Evolutionary conservation across 1,140 invertebrate species (phyloP).

Genomic region (Dufourea novaeangliae): DNA sequence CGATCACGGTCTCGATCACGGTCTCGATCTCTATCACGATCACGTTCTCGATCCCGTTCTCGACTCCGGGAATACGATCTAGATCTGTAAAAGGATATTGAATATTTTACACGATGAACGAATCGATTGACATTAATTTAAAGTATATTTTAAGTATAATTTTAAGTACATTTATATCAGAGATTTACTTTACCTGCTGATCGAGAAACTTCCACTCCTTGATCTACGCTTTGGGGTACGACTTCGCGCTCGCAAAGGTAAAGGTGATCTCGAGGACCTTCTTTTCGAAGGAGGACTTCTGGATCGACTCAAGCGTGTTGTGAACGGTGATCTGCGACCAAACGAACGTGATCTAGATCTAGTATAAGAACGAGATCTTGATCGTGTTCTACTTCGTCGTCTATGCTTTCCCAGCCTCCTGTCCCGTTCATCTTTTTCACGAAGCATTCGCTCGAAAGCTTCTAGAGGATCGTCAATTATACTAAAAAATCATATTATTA

Average conservation of each 20-base stretch:
- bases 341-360: slow-evolving; percentile 80
- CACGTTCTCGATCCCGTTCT: slow-evolving; percentile 51
- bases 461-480: slow-evolving; percentile 91
- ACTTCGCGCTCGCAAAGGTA: slow-evolving; percentile 77
- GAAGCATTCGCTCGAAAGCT: slow-evolving; percentile 91
- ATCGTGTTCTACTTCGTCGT: slow-evolving; percentile 79
- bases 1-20: slow-evolving; percentile 57
- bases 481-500: slow-evolving; percentile 76
- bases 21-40: slow-evolving; percentile 55
- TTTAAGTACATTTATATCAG: no score
- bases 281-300: slow-evolving; percentile 76
- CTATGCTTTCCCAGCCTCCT: slow-evolving; percentile 85
- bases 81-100: slow-evolving; percentile 68
- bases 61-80: slow-evolving; percentile 79
- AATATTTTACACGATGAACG: not conserved
- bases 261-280: slow-evolving; percentile 74
- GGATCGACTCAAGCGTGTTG: slow-evolving; percentile 75
- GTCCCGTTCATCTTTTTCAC: slow-evolving; percentile 90
- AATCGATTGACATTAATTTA: not conserved
- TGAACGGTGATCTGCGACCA: slow-evolving; percentile 74
- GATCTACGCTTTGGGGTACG: slow-evolving; percentile 79
- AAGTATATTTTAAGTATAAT: slow-evolving; percentile 24
- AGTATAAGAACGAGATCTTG: slow-evolving; percentile 82
- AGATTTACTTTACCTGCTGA: slow-evolving; percentile 83
- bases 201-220: slow-evolving; percentile 80